Evolutionary conservation across 1,140 invertebrate species (phyloP).

Genomic region (Harlomillsia oculata): DNA sequence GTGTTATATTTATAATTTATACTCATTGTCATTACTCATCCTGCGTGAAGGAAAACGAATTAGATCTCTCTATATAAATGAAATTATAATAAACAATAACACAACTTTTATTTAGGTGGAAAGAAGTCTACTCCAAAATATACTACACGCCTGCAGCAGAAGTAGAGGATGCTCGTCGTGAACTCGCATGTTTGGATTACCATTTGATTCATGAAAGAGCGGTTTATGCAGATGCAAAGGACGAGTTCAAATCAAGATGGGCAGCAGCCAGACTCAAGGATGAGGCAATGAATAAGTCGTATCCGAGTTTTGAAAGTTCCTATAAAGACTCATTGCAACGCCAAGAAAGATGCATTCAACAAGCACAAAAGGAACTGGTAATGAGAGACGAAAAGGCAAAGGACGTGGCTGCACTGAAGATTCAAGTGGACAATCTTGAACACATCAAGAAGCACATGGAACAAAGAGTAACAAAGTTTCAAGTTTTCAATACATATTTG

Average conservation of each 20-base stretch:
- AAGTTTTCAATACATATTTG: slow-evolving; percentile 27
- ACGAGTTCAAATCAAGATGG: slow-evolving; percentile 11
- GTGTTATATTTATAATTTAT: too few species aligned
- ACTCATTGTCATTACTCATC: too few species aligned
- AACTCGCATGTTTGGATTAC: slow-evolving; percentile 18
- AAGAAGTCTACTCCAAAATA: neutral
- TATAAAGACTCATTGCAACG: slow-evolving; percentile 20
- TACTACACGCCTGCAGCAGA: slow-evolving; percentile 22
- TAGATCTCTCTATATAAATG: too few species aligned
- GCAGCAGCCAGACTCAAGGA: slow-evolving; percentile 1
- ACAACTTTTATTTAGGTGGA: neutral
- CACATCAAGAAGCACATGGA: slow-evolving; percentile 9
- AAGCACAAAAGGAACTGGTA: slow-evolving; percentile 9
- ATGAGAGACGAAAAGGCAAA: slow-evolving; percentile 4
- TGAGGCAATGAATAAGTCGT: slow-evolving; percentile 5
- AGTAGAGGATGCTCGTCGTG: slow-evolving; percentile 1
- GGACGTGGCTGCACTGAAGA: slow-evolving; percentile 18
- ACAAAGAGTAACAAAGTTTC: slow-evolving; percentile 15
- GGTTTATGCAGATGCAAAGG: slow-evolving; percentile 1
- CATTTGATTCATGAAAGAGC: slow-evolving; percentile 16
- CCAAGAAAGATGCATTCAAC: slow-evolving; percentile 14
- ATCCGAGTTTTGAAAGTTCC: slow-evolving; percentile 24
- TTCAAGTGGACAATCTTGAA: slow-evolving; percentile 14
- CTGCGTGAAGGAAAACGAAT: too few species aligned
- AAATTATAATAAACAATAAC: too few species aligned